Evolutionary conservation across 2,113 vertebrate genomes (phyloP).

Genomic region (Anarrhichthys ocellatus): DNA sequence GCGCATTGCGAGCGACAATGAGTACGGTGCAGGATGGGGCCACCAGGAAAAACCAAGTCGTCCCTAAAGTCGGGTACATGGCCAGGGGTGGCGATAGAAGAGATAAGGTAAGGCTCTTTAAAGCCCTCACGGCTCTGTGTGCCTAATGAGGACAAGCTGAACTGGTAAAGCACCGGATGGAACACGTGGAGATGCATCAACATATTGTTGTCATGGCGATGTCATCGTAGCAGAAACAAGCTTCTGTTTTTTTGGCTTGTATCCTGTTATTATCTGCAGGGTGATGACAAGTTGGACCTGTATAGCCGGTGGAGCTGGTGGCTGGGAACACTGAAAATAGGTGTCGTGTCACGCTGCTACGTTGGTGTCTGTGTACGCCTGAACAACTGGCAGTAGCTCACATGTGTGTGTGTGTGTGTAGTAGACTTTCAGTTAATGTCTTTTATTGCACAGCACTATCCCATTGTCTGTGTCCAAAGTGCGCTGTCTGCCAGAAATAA

Average conservation of each 20-base stretch:
- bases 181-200: conserved; percentile 42
- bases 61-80: conserved; percentile 47
- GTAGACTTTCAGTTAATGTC: conserved; percentile 11
- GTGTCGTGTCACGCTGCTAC: conserved; percentile 32
- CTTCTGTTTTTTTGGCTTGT: conserved; percentile 13
- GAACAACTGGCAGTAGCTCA: not conserved
- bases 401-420: not conserved
- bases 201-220: conserved; percentile 44
- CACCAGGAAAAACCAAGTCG: conserved; percentile 49
- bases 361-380: not conserved
- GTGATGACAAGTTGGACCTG: conserved; percentile 57
- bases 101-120: conserved; percentile 69
- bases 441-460: conserved; percentile 15
- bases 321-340: conserved; percentile 79
- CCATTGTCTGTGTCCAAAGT: conserved; percentile 11
- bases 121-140: conserved; percentile 22
- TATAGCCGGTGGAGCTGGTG: conserved; percentile 80
- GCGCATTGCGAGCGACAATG: conserved; percentile 31
- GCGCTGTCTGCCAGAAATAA: conserved; percentile 13
- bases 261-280: conserved; percentile 53
- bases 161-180: not conserved
- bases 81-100: conserved; percentile 41
- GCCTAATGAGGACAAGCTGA: conserved; percentile 28
- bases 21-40: conserved; percentile 26
- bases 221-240: conserved; percentile 14